A percentile compares a stretch with the other conserved stretches of the same genome.
phyloP scores from a whole-genome alignment of 37 sponge, comb jelly and placozoan genomes.

The Agelas oroides region DNA sequence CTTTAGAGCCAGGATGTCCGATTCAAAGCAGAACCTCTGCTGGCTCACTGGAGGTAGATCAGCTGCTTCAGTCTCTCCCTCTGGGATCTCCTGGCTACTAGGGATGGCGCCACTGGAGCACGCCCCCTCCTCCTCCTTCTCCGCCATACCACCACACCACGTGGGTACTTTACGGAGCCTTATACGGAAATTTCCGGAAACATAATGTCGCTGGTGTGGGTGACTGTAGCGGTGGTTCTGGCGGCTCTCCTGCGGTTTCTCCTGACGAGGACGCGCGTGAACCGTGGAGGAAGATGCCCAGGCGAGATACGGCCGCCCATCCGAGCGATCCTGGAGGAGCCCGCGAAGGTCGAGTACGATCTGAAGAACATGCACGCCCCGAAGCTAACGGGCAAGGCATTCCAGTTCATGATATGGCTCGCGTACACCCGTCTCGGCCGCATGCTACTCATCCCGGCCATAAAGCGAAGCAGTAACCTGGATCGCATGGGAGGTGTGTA shows the following conservation, averaged over 20 bases:
- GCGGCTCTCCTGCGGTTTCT: not conserved
- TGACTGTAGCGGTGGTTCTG: not conserved
- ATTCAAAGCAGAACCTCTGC: slow-evolving; percentile 58
- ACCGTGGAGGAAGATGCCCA: not conserved
- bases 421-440: slow-evolving; percentile 61
- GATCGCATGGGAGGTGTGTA: slow-evolving; percentile 25
- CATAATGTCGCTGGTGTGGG: too few species aligned
- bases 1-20: slow-evolving; percentile 51
- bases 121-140: too few species aligned
- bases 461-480: slow-evolving; percentile 24
- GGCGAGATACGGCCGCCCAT: slow-evolving; percentile 23
- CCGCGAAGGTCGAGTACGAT: not conserved
- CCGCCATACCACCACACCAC: too few species aligned
- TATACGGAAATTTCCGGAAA: too few species aligned
- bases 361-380: slow-evolving; percentile 39
- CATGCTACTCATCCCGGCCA: slow-evolving; percentile 5
- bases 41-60: too few species aligned
- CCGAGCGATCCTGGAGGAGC: slow-evolving; percentile 35
- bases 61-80: too few species aligned
- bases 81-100: too few species aligned
- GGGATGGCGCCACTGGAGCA: too few species aligned
- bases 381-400: slow-evolving; percentile 40
- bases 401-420: slow-evolving; percentile 50
- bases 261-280: slow-evolving; percentile 12
- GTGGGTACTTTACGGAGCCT: too few species aligned